phyloP scores from a whole-genome alignment of 1,140 invertebrate genomes.

The Tenebrio molitor region DNA sequence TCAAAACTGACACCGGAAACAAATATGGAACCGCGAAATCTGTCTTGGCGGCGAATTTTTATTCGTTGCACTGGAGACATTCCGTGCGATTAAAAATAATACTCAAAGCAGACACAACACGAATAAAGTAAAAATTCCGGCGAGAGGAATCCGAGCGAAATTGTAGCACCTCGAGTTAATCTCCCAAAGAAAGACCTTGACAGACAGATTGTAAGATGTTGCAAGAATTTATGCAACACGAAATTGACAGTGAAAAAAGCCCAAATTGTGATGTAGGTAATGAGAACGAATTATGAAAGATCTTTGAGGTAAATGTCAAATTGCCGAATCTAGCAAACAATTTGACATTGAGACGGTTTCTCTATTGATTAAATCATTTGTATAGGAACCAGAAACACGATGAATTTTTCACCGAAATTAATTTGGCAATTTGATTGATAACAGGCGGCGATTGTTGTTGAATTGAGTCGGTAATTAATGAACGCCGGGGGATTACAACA shows the following conservation, averaged over 20 bases:
- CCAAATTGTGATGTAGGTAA: constrained; percentile 41
- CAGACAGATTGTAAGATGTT: constrained; percentile 22
- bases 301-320: constrained; percentile 36
- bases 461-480: constrained; percentile 28
- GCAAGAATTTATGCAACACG: constrained; percentile 38
- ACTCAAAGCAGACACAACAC: constrained; percentile 17
- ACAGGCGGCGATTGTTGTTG: not conserved
- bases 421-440: constrained; percentile 8
- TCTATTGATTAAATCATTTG: constrained; percentile 25
- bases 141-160: constrained; percentile 16
- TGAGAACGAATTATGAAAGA: constrained; percentile 39
- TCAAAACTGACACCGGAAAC: constrained; percentile 35
- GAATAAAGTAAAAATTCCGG: constrained; percentile 28
- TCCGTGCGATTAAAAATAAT: constrained; percentile 25
- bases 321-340: constrained; percentile 12
- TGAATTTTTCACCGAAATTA: not conserved
- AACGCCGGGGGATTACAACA: constrained; percentile 22
- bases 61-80: too few species aligned
- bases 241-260: constrained; percentile 43
- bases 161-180: not conserved
- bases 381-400: not conserved
- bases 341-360: constrained; percentile 29
- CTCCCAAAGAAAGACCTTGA: constrained; percentile 35
- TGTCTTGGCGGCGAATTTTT: constrained; percentile 3
- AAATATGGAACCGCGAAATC: constrained; percentile 20